Percentiles rank a stretch among this genome's conserved stretches.
These are phyloP conservation scores for Verasper variegatus DNA, from an alignment of 2,113 vertebrate species.

Conservation along the genomic window DNA sequence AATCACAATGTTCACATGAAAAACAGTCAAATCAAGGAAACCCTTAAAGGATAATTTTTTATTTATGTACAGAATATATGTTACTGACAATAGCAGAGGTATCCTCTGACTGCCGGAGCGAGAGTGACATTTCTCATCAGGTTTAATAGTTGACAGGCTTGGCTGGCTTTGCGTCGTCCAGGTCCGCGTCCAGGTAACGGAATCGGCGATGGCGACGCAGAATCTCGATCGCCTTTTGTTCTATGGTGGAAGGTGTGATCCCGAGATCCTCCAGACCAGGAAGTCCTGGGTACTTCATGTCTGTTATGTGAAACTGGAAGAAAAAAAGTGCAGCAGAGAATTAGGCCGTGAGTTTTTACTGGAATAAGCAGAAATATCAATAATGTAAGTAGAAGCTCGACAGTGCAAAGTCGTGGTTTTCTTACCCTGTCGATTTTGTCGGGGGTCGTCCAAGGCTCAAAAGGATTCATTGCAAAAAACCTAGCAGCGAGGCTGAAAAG, in stretches of 20 bases:
- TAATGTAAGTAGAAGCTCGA: not conserved
- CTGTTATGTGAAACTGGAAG: slow-evolving; percentile 89
- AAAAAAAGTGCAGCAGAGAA: not conserved
- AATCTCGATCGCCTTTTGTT: slow-evolving; percentile 92
- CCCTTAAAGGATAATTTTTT: slow-evolving; percentile 48
- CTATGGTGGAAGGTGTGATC: slow-evolving; percentile 84
- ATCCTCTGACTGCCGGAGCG: slow-evolving; percentile 11
- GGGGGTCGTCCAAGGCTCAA: slow-evolving; percentile 90
- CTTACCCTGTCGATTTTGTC: slow-evolving; percentile 94
- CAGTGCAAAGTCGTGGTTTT: not conserved
- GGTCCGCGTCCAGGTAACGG: slow-evolving; percentile 87
- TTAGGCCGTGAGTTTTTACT: not conserved
- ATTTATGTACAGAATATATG: slow-evolving; percentile 80
- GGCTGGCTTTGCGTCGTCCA: slow-evolving; percentile 87
- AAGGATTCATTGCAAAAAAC: slow-evolving; percentile 88
- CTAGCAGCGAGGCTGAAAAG: slow-evolving; percentile 82
- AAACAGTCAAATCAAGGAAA: not conserved
- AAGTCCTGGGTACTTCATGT: slow-evolving; percentile 88
- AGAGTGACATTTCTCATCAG: not conserved
- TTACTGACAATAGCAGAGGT: slow-evolving; percentile 46
- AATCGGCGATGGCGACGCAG: slow-evolving; percentile 90
- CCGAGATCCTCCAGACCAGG: slow-evolving; percentile 94
- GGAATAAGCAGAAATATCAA: not conserved
- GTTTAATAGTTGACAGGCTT: slow-evolving; percentile 85
- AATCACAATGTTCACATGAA: too few relatives aligned